These are phyloP conservation scores for Thaumetopoea pityocampa DNA, from an alignment of 1,140 invertebrate species.

Conservation along the genomic window DNA sequence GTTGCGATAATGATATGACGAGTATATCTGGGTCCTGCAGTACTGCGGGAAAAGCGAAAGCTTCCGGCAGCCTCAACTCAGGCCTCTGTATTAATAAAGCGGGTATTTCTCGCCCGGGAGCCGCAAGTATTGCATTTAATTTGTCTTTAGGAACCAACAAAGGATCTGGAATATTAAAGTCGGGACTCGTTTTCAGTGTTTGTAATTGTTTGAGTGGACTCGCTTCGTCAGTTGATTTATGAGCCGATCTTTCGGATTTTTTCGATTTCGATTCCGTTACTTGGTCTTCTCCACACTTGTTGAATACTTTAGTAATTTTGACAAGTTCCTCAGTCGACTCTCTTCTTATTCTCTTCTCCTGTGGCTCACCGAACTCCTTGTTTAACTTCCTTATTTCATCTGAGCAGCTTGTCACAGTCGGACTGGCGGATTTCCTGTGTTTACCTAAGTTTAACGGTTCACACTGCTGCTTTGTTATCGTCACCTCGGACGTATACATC, in stretches of 20 bases:
- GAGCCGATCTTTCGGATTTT: conserved; percentile 34
- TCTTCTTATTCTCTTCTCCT: conserved; percentile 76
- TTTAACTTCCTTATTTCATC: conserved; percentile 75
- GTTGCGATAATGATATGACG: conserved; percentile 84
- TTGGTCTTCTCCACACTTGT: conserved; percentile 42
- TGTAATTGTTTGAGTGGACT: conserved; percentile 84
- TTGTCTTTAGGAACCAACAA: conserved; percentile 86
- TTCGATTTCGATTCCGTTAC: conserved; percentile 32
- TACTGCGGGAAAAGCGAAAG: conserved; percentile 82
- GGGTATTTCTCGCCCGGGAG: conserved; percentile 86
- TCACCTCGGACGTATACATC: conserved; percentile 76
- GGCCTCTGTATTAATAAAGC: conserved; percentile 81
- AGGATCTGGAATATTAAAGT: conserved; percentile 86
- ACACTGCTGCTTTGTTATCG: conserved; percentile 77
- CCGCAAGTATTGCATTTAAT: conserved; percentile 81
- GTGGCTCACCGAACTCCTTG: conserved; percentile 75
- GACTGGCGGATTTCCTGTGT: conserved; percentile 78
- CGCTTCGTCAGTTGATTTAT: conserved; percentile 70
- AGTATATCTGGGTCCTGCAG: conserved; percentile 86
- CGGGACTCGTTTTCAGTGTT: conserved; percentile 81
- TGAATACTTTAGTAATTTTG: conserved; percentile 63
- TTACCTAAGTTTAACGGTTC: conserved; percentile 82
- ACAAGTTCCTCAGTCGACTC: conserved; percentile 64
- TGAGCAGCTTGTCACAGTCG: conserved; percentile 77
- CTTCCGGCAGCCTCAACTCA: conserved; percentile 83